These are phyloP conservation scores for Natator depressus DNA, from an alignment of 2,113 vertebrate genomes.

Conservation along the genomic window DNA sequence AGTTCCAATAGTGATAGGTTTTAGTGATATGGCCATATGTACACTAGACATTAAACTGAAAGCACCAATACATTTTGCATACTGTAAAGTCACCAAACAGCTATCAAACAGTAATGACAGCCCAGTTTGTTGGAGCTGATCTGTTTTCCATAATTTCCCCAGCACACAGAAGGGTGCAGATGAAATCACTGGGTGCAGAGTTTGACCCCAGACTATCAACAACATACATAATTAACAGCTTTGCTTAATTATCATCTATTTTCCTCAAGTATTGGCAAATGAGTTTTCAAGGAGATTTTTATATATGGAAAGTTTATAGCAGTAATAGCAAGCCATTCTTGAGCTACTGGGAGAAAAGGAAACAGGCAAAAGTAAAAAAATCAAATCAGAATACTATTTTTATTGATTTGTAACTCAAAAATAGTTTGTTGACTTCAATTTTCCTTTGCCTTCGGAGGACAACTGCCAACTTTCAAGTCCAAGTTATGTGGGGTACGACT, in stretches of 20 bases:
- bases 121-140: background rate
- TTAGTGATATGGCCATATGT: background rate
- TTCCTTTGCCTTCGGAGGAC: background rate
- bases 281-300: background rate
- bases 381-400: background rate
- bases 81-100: background rate
- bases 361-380: background rate
- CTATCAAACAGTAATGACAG: background rate
- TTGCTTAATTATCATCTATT: background rate
- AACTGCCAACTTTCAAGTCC: background rate
- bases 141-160: background rate
- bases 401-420: background rate
- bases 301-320: background rate
- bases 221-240: background rate
- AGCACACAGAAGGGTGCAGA: background rate
- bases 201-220: background rate
- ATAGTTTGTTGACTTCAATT: background rate
- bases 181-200: background rate
- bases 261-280: background rate
- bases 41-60: background rate
- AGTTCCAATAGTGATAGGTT: background rate
- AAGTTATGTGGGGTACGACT: background rate
- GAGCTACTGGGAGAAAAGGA: background rate
- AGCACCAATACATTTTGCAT: background rate
- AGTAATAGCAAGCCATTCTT: background rate